phyloP scores from a whole-genome alignment of 2,797 vertebrate genomes.

The Phoxinus dragarum region DNA sequence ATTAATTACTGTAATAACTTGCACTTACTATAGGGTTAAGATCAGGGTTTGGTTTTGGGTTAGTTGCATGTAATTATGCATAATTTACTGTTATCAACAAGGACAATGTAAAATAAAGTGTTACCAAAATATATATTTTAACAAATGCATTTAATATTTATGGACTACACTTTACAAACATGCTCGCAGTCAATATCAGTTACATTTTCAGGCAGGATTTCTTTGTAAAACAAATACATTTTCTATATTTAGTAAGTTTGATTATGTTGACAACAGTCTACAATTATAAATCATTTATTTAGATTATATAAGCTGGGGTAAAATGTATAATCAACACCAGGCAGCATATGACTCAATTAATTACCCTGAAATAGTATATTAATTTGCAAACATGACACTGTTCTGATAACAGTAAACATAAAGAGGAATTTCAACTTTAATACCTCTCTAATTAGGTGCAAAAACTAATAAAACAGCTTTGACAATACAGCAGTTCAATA shows the following conservation, averaged over 20 bases:
- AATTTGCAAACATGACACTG: not conserved
- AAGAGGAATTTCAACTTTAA: not conserved
- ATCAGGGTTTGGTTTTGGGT: not conserved
- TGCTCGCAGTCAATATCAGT: not conserved
- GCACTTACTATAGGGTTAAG: not conserved
- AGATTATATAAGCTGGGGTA: not conserved
- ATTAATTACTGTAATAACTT: not conserved
- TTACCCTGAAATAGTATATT: not conserved
- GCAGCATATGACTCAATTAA: not conserved
- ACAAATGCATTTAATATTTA: not conserved
- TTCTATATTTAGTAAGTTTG: not conserved
- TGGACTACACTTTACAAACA: not conserved
- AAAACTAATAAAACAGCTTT: not conserved
- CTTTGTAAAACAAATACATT: not conserved
- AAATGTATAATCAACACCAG: not conserved
- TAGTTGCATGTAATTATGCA: not conserved
- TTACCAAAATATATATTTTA: not conserved
- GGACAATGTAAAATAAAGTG: too few species aligned
- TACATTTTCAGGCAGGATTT: not conserved
- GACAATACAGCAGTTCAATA: not conserved
- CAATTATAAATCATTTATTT: not conserved
- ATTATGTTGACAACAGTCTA: not conserved
- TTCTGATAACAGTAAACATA: slow-evolving; percentile 7
- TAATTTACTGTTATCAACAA: not conserved
- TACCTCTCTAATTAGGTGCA: not conserved